Conservation (phyloP, 2,797 vertebrate species). For the Acanthurus lineatus region DNA sequence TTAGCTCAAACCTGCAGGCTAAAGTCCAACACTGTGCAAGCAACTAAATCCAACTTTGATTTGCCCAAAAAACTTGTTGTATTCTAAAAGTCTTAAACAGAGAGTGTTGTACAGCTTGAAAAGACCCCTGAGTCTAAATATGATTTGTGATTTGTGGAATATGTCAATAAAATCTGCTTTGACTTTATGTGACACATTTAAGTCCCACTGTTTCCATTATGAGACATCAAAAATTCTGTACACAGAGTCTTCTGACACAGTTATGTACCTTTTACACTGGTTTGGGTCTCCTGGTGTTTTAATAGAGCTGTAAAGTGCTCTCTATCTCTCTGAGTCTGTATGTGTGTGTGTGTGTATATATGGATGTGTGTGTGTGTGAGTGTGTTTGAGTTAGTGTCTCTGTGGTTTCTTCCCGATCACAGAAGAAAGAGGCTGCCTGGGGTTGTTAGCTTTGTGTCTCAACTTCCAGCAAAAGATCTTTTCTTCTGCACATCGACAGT, state of each 20-base stretch:
- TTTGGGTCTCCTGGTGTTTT: constrained; percentile 11
- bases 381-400: constrained; percentile 4
- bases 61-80: neutral
- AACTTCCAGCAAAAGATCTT: constrained; percentile 44
- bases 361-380: constrained; percentile 5
- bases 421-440: constrained; percentile 48
- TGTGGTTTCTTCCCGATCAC: constrained; percentile 44
- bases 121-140: no score
- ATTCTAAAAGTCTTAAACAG: neutral
- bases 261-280: neutral
- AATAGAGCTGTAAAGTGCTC: constrained; percentile 23
- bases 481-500: constrained; percentile 31
- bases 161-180: no score
- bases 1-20: neutral
- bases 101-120: no score
- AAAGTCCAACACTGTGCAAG: neutral
- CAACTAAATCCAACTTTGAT: neutral
- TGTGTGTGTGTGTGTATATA: neutral
- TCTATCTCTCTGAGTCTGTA: neutral
- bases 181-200: neutral
- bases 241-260: neutral
- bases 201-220: neutral
- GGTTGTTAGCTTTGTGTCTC: constrained; percentile 51
- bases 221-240: constrained; percentile 3
- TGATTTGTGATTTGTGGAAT: no score